These are phyloP conservation scores for Myzus persicae DNA, from an alignment of 1,140 invertebrate genomes.

Conservation along the genomic window DNA sequence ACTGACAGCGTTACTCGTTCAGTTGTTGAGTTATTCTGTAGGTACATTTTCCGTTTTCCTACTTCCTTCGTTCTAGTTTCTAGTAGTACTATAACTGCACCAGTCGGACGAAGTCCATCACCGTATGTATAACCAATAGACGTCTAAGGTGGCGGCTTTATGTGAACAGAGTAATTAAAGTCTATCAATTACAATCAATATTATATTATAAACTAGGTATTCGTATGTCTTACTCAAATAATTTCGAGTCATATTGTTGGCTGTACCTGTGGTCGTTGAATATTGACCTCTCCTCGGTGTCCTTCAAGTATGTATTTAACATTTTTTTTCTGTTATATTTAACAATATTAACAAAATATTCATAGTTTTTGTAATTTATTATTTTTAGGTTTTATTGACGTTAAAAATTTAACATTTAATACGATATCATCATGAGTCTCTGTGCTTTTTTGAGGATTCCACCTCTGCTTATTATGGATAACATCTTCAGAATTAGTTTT, in stretches of 20 bases:
- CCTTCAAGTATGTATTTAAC: background rate
- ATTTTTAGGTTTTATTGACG: background rate
- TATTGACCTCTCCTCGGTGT: background rate
- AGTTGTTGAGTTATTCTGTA: too few relatives aligned
- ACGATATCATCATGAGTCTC: background rate
- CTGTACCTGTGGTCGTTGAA: background rate
- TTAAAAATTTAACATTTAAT: background rate
- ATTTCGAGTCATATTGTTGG: background rate
- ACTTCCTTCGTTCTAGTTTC: too few relatives aligned
- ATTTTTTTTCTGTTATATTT: background rate
- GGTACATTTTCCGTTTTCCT: too few relatives aligned
- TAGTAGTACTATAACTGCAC: too few relatives aligned
- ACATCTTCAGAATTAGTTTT: constrained; percentile 59
- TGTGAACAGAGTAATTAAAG: too few relatives aligned
- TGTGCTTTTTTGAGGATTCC: constrained; percentile 56
- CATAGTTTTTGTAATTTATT: background rate
- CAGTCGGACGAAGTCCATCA: too few relatives aligned
- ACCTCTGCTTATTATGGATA: constrained; percentile 59
- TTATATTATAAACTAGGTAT: too few relatives aligned
- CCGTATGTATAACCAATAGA: too few relatives aligned
- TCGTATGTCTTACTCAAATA: background rate
- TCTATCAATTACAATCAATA: too few relatives aligned
- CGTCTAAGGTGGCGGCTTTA: too few relatives aligned
- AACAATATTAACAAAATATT: background rate
- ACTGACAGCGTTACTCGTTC: too few relatives aligned